A percentile compares a stretch with the other conserved stretches of the same genome.
Conservation (phyloP, 2,113 vertebrate species). For the Hippotragus niger region DNA sequence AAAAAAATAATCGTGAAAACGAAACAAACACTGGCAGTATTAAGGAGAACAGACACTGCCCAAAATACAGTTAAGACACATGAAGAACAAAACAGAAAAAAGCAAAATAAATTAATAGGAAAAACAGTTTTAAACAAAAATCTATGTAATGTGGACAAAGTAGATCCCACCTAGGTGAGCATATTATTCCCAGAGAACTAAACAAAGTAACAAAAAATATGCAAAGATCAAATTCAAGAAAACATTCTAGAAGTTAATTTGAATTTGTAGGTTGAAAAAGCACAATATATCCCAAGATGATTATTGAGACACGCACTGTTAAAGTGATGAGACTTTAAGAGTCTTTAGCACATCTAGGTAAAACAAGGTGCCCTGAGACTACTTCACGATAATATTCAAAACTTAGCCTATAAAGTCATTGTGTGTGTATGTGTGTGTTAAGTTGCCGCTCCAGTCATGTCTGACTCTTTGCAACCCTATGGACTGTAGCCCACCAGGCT, state of each 20-base stretch:
- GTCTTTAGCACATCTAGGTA: neutral
- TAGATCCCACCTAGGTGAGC: neutral
- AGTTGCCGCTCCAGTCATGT: fast-evolving
- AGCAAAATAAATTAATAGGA: neutral
- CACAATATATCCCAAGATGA: neutral
- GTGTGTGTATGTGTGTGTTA: neutral
- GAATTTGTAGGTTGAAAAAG: neutral
- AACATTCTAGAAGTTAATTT: neutral
- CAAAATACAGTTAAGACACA: neutral
- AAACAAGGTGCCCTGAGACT: neutral
- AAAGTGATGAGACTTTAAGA: neutral
- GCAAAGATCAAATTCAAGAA: neutral
- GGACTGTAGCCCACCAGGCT: neutral
- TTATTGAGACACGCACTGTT: neutral
- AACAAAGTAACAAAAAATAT: neutral
- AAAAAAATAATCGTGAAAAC: neutral
- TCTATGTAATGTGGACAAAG: neutral
- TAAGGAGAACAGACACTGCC: neutral
- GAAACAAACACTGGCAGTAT: neutral
- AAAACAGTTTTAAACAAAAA: neutral
- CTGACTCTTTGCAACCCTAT: neutral
- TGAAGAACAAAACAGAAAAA: neutral
- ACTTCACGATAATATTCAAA: neutral
- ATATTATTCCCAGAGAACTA: neutral
- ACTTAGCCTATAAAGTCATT: neutral